These are phyloP conservation scores for Microtus obscurus DNA, from an alignment of 2,797 vertebrate genomes.

Conservation along the genomic window DNA sequence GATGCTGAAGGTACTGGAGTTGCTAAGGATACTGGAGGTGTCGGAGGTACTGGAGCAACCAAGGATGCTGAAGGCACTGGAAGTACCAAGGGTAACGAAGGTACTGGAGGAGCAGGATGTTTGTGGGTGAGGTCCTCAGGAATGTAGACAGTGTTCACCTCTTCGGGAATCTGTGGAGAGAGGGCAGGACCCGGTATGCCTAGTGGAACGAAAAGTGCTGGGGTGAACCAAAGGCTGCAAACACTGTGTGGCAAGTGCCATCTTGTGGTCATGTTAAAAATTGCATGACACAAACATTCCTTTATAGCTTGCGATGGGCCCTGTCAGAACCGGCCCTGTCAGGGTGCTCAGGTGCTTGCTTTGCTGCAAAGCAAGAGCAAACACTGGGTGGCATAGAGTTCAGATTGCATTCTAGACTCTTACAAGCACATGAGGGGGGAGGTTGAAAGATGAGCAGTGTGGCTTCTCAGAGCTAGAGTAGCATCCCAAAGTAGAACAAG, in stretches of 20 bases:
- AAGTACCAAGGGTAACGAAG: constrained; percentile 59
- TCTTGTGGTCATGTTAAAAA: constrained; percentile 46
- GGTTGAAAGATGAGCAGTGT: neutral
- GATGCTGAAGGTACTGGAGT: neutral
- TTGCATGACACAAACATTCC: neutral
- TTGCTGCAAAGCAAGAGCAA: neutral
- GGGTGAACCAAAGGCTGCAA: neutral
- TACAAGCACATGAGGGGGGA: neutral
- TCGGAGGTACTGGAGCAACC: constrained; percentile 81
- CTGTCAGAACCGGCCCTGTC: neutral
- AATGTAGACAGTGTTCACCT: constrained; percentile 85
- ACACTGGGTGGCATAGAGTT: neutral
- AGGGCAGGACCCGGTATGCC: neutral
- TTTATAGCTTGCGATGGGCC: accelerated
- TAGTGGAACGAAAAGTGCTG: neutral
- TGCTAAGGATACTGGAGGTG: constrained; percentile 77
- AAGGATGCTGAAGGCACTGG: neutral
- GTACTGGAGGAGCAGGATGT: constrained; percentile 83
- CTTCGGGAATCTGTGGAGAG: constrained; percentile 91
- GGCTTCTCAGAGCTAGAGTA: neutral
- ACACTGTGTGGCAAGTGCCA: constrained; percentile 79
- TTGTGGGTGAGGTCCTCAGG: constrained; percentile 86
- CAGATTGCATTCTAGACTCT: neutral
- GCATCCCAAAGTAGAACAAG: neutral
- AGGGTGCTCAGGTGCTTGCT: neutral